A percentile compares a stretch with the other conserved stretches of the same genome.
phyloP scores from a whole-genome alignment of 2,888 invertebrate species.

The Acanthosepion pharaonis region DNA sequence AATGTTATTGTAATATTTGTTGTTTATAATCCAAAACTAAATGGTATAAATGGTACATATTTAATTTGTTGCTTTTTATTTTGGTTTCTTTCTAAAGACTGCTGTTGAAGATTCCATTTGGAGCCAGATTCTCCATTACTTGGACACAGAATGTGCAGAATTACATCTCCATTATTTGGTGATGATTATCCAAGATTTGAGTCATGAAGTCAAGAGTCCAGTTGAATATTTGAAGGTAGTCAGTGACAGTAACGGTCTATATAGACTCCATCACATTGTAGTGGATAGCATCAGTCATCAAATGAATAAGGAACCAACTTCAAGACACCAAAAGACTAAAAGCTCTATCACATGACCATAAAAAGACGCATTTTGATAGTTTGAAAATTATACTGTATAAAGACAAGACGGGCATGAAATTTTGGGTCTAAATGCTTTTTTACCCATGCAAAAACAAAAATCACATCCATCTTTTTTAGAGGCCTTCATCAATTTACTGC shows the following conservation, averaged over 20 bases:
- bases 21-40: neutral
- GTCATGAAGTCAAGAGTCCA: neutral
- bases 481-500: too few relatives aligned
- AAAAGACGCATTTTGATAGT: neutral
- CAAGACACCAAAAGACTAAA: neutral
- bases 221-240: neutral
- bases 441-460: too few relatives aligned
- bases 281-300: neutral
- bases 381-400: neutral
- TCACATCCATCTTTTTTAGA: too few relatives aligned
- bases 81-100: neutral
- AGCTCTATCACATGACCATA: neutral
- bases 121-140: conserved; percentile 38
- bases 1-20: neutral
- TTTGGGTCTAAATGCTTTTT: too few relatives aligned
- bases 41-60: neutral
- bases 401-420: neutral
- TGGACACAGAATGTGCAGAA: conserved; percentile 39
- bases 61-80: neutral
- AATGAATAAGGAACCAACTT: neutral
- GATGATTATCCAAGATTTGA: neutral
- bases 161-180: conserved; percentile 25
- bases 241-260: conserved; percentile 39
- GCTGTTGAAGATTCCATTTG: neutral
- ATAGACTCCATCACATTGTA: conserved; percentile 37